Evolutionary conservation across 1,140 invertebrate genomes (phyloP).

Genomic region (Cyrtorhinus lividipennis): DNA sequence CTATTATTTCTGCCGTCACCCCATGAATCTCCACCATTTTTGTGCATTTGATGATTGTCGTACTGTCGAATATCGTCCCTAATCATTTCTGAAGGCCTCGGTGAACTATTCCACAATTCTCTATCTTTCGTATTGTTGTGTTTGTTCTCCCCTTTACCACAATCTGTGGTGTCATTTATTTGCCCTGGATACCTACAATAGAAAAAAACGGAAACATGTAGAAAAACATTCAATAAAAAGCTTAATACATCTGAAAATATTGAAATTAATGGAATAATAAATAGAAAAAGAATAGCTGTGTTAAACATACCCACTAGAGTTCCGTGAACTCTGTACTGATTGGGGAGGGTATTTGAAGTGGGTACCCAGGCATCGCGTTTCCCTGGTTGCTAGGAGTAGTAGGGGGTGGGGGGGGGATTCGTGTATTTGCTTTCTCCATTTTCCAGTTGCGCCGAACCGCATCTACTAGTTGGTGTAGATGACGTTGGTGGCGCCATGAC

Average conservation of each 20-base stretch:
- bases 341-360: conserved; percentile 77
- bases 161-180: conserved; percentile 33
- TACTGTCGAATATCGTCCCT: neutral
- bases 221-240: too few species aligned
- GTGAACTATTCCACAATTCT: conserved; percentile 15
- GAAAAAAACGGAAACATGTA: too few species aligned
- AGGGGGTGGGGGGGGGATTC: conserved; percentile 24
- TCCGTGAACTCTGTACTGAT: conserved; percentile 69
- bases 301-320: conserved; percentile 51
- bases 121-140: conserved; percentile 25
- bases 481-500: conserved; percentile 39
- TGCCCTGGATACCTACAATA: conserved; percentile 66
- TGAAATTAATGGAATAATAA: too few species aligned
- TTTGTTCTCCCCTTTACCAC: conserved; percentile 44
- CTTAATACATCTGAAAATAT: too few species aligned
- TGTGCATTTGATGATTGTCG: neutral
- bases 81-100: neutral
- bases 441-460: conserved; percentile 36
- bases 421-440: conserved; percentile 20
- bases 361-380: conserved; percentile 92
- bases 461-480: conserved; percentile 39
- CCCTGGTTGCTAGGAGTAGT: conserved; percentile 43
- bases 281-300: too few species aligned
- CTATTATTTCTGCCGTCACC: neutral
- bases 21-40: neutral